Conservation (phyloP, 92 coral and sea anemone genomes). For the Parazoanthus atlanticus region DNA sequence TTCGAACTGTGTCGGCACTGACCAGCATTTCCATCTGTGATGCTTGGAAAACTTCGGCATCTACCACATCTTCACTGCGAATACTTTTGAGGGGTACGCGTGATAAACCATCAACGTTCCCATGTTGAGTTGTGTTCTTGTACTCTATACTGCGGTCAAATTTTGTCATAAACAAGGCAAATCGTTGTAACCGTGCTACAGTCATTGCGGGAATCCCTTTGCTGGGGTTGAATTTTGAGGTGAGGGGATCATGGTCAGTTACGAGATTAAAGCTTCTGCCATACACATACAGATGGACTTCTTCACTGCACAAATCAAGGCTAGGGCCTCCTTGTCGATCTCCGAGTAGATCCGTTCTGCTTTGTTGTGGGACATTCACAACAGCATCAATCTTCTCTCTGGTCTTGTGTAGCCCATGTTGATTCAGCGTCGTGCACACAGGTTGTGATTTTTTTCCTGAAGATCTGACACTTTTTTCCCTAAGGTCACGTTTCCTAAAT, state of each 20-base stretch:
- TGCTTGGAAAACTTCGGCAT: neutral
- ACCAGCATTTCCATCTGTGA: too few relatives aligned
- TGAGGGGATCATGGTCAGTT: constrained; percentile 41
- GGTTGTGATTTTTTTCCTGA: constrained; percentile 37
- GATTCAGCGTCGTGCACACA: constrained; percentile 54
- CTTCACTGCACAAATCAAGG: constrained; percentile 53
- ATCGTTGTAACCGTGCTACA: constrained; percentile 49
- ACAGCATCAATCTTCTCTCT: constrained; percentile 54
- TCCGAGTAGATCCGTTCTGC: constrained; percentile 60
- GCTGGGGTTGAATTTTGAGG: constrained; percentile 57
- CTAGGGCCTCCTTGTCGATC: constrained; percentile 66
- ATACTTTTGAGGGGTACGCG: constrained; percentile 10
- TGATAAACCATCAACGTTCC: neutral
- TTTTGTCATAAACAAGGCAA: constrained; percentile 44
- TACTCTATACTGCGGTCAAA: neutral
- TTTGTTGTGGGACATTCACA: constrained; percentile 51
- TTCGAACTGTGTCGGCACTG: too few relatives aligned
- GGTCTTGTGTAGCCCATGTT: constrained; percentile 55
- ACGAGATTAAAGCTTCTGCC: constrained; percentile 33
- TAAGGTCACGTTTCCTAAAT: neutral
- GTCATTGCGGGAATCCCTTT: constrained; percentile 69
- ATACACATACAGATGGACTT: constrained; percentile 6
- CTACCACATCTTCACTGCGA: neutral
- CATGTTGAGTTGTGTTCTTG: neutral
- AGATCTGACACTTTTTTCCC: constrained; percentile 43